Base-by-base conservation (phyloP, 2,888 invertebrate species). In the Timema cristinae region DNA sequence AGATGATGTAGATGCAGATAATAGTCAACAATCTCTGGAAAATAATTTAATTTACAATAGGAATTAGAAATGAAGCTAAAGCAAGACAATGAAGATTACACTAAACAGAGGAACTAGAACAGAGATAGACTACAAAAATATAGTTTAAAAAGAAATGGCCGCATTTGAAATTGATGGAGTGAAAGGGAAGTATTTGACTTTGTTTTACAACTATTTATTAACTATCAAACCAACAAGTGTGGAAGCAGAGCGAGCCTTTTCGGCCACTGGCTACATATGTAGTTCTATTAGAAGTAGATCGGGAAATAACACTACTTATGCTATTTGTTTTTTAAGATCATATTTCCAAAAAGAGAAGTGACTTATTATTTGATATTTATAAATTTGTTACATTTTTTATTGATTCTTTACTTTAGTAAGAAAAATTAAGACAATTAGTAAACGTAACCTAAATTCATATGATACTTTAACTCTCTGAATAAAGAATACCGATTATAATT, bases 61-160 rank as follows among this genome's bases (percentile, higher is more conserved):
- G n/a, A 63, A 63, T 16, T 4, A 63, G 66, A 63, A 63, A 63
- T 63, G 5, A 11, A 63, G 6, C 2, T 63, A 32, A 63, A 63
- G 66, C 66, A 63, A 63, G 5, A 63, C 16, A 63, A 63, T 63
- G 16, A 63, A 63, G 2, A 63, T 16, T 63, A 63, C 66, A 63
- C 16, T 5, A 63, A 63, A 4, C 5, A 63, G 2, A 63, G 16
- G 32, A 32, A 63, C 52, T 52, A 52, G 52, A 52, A 52, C 9
- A 52, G 52, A 52, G 9, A 52, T 52, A 52, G 52, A 52, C 11
- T 52, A 10, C 11, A 16, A 63, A 6, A 16, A 63, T 11, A 2
- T 32, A 63, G 11, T n/a, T n/a, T 2, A 63, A 63, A 5, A 52
- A 52, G 52, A 13, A 52, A 52, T 52, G 52, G 52, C 52, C 10